Conservation (phyloP, 2,888 invertebrate species). For the Cerastis leucographa region DNA sequence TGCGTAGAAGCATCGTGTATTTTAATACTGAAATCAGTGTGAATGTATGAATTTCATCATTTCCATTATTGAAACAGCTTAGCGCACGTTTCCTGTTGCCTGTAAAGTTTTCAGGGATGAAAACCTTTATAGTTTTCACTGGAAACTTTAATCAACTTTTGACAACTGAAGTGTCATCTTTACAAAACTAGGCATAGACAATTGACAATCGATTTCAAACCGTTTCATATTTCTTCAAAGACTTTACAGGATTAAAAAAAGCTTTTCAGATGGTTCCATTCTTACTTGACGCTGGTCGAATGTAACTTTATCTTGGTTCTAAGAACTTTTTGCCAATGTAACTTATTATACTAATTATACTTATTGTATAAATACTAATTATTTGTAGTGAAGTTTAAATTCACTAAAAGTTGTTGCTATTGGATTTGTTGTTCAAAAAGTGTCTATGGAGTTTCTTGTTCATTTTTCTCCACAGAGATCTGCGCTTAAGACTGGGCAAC, state of each 20-base stretch:
- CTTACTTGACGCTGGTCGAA: background rate
- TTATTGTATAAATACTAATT: too few relatives aligned
- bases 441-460: background rate
- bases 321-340: background rate
- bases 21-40: background rate
- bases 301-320: background rate
- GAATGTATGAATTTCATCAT: background rate
- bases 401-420: background rate
- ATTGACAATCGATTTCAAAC: too few relatives aligned
- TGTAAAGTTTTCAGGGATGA: background rate
- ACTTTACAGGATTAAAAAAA: background rate
- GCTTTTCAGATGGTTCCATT: background rate
- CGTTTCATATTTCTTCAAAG: background rate
- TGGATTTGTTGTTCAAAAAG: background rate
- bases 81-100: too few relatives aligned
- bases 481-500: background rate
- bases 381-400: background rate
- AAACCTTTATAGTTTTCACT: background rate
- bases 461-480: background rate
- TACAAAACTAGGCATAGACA: too few relatives aligned
- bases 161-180: background rate
- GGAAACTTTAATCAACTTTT: background rate
- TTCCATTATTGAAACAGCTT: background rate
- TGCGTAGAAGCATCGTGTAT: background rate
- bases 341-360: too few relatives aligned